Base-by-base conservation (phyloP, 2,888 invertebrate genomes). In the Lamellibrachia satsuma region DNA sequence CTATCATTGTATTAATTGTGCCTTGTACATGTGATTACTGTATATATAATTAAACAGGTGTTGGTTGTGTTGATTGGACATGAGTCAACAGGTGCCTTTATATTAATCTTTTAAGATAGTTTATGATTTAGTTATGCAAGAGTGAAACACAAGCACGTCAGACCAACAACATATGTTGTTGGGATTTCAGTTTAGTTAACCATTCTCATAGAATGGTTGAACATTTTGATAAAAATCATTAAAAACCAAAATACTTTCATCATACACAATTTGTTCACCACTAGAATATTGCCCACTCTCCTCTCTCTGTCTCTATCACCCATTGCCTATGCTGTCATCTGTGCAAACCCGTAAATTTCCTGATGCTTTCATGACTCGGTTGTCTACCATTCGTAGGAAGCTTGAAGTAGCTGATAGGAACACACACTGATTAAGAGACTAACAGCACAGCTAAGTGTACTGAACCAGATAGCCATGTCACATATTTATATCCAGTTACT, bases 361-460 rank as follows among this genome's bases (percentile, higher is more conserved):
- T 75, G 75, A 22, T 75, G 75, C 22, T 22, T 60, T 15, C 6
- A 75, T 75, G 75, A 75, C 22, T 75, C 75, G n/a, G 75, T 75
- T 75, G 75, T 75, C 6, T 75, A n/a, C 22, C 75, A 75, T 6
- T 75, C 3, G 22, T 6, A 6, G 75, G 75, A 75, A 75, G 75
- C 22, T 11, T n/a, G n/a, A 75, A 75, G 75, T 75, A 22, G 15
- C 75, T 75, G 75, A 75, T 75, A 75, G 75, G 75, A 15, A 75
- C 75, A 75, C 75, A 75, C 75, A 75, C 75, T 75, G 75, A 75
- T 75, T 75, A 75, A 15, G 22, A 75, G 75, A 75, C n/a, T 75
- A 75, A 22, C 75, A 75, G 75, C 75, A 22, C 15, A 22, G 22
- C 22, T 22, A 15, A 75, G 75, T 75, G 75, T 75, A 75, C 75